These are phyloP conservation scores for Drosophila merina DNA, from an alignment of 2,888 invertebrate species.

Conservation along the genomic window DNA sequence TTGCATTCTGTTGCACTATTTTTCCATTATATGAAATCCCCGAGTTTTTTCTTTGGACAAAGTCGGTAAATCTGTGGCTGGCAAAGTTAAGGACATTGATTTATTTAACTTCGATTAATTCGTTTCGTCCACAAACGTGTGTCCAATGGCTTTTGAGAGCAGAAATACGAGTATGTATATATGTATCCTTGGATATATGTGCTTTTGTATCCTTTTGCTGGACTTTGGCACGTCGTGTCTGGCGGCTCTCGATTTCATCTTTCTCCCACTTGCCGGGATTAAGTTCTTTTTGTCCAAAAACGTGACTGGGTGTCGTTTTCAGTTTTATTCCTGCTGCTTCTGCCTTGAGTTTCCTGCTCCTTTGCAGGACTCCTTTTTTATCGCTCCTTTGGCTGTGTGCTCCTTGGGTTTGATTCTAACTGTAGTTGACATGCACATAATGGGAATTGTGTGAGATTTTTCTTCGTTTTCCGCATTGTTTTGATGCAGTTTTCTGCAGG, in stretches of 20 bases:
- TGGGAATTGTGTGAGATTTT: conserved; percentile 79
- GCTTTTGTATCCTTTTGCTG: conserved; percentile 51
- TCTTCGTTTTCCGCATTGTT: conserved; percentile 45
- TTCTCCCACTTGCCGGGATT: conserved; percentile 61
- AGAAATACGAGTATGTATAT: conserved; percentile 3
- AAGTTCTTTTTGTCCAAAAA: conserved; percentile 76
- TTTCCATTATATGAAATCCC: conserved; percentile 22
- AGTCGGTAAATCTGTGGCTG: conserved; percentile 73
- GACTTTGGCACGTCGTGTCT: conserved; percentile 77
- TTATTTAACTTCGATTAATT: conserved; percentile 84
- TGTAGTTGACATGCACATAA: conserved; percentile 80
- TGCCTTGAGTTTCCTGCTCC: conserved; percentile 10
- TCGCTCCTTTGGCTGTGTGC: conserved; percentile 65
- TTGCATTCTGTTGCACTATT: conserved; percentile 10
- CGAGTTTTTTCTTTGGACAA: neutral
- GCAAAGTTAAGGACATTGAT: conserved; percentile 82
- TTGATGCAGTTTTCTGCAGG: conserved; percentile 24
- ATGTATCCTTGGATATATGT: conserved; percentile 42
- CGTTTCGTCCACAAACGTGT: conserved; percentile 67
- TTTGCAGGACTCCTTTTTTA: conserved; percentile 55
- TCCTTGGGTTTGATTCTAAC: conserved; percentile 72
- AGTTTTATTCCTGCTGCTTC: conserved; percentile 50
- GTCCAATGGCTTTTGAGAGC: conserved; percentile 27
- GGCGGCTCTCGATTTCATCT: conserved; percentile 73
- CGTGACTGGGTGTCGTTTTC: conserved; percentile 80